phyloP scores from a whole-genome alignment of 1,140 invertebrate genomes.

The Drosophila ohnishii region DNA sequence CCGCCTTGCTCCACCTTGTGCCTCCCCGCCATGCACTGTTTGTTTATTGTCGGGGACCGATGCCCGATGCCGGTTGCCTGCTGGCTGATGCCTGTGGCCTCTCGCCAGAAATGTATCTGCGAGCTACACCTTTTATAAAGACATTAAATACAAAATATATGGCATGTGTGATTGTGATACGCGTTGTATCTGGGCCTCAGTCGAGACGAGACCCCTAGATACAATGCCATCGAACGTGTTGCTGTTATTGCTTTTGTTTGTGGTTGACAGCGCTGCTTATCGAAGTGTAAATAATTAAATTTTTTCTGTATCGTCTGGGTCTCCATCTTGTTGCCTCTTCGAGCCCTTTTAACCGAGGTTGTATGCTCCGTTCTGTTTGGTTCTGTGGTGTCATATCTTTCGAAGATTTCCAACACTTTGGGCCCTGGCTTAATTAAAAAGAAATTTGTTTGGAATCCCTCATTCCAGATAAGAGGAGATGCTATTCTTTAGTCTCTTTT shows the following conservation, averaged over 20 bases:
- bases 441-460: slow-evolving; percentile 6
- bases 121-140: slow-evolving; percentile 77
- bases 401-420: slow-evolving; percentile 60
- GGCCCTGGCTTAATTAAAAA: slow-evolving; percentile 36
- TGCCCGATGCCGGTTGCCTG: slow-evolving; percentile 9
- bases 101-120: slow-evolving; percentile 71
- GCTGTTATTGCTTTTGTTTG: slow-evolving; percentile 54
- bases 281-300: slow-evolving; percentile 81
- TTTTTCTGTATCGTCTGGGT: slow-evolving; percentile 54
- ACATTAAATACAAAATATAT: slow-evolving; percentile 80
- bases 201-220: slow-evolving; percentile 58
- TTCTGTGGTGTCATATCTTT: slow-evolving; percentile 34
- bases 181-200: slow-evolving; percentile 64
- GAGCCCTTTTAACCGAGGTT: slow-evolving; percentile 3
- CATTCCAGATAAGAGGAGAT: slow-evolving; percentile 9
- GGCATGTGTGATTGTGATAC: slow-evolving; percentile 79
- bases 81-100: slow-evolving; percentile 23
- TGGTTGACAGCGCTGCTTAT: slow-evolving; percentile 79
- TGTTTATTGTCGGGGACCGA: slow-evolving; percentile 56
- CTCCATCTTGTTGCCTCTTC: slow-evolving; percentile 37
- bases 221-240: slow-evolving; percentile 58
- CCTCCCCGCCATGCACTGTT: slow-evolving; percentile 33
- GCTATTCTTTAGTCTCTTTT: not conserved
- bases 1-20: slow-evolving; percentile 10
- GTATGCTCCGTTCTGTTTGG: slow-evolving; percentile 14